phyloP scores from a whole-genome alignment of 2,888 invertebrate genomes.

The Choreutis nemorana region DNA sequence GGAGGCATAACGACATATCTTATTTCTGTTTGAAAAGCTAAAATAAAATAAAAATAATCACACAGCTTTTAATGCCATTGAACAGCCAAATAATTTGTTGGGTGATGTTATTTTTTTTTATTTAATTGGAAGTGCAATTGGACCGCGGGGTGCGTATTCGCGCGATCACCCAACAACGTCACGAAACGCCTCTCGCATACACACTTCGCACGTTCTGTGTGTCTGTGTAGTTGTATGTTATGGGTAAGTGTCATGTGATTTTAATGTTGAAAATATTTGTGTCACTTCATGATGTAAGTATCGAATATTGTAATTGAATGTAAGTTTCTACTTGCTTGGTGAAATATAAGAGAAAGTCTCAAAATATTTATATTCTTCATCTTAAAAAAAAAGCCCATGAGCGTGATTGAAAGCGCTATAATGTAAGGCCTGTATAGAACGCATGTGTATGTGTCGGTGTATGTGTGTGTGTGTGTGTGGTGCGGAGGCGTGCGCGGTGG shows the following conservation, averaged over 20 bases:
- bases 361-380: too few relatives aligned
- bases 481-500: conserved; percentile 17
- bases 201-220: conserved; percentile 21
- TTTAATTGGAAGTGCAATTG: conserved; percentile 24
- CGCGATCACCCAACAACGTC: conserved; percentile 55
- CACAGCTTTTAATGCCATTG: conserved; percentile 58
- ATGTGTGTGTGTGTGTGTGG: conserved; percentile 9
- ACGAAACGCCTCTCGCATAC: conserved; percentile 45
- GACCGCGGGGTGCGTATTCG: conserved; percentile 37
- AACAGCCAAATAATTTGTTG: conserved; percentile 54
- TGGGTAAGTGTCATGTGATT: conserved; percentile 13
- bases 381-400: too few relatives aligned
- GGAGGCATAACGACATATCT: conserved; percentile 38
- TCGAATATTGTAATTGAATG: background rate
- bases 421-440: too few relatives aligned
- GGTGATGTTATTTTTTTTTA: conserved; percentile 31
- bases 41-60: conserved; percentile 44
- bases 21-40: conserved; percentile 32
- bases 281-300: background rate
- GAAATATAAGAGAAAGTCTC: too few relatives aligned
- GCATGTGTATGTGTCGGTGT: conserved; percentile 8
- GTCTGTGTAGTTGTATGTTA: conserved; percentile 11
- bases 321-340: background rate
- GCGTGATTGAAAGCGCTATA: background rate
- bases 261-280: too few relatives aligned